A percentile compares a stretch with the other conserved stretches of the same genome.
Evolutionary conservation across 2,797 vertebrate genomes (phyloP).

Genomic region (Danio kyathit): DNA sequence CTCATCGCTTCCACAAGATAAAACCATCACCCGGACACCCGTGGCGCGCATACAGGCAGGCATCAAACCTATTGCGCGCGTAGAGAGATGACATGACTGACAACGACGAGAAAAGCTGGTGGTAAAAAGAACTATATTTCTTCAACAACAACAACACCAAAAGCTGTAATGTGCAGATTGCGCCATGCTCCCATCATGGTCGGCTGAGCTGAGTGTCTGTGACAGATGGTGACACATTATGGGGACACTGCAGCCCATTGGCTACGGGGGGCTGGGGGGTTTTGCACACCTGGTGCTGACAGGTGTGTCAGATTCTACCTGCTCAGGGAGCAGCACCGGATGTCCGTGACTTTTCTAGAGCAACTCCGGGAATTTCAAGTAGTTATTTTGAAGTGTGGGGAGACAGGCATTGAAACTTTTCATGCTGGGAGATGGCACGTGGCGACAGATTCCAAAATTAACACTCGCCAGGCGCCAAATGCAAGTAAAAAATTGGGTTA

Average conservation of each 20-base stretch:
- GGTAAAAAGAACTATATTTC: conserved; percentile 42
- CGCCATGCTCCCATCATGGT: conserved; percentile 60
- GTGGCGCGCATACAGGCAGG: conserved; percentile 53
- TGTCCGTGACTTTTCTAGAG: conserved; percentile 1
- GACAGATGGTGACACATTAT: conserved; percentile 72
- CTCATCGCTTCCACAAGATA: conserved; percentile 58
- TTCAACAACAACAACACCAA: conserved; percentile 30
- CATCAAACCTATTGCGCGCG: conserved; percentile 58
- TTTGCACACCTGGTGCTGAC: conserved; percentile 63
- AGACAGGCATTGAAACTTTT: neutral
- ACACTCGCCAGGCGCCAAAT: neutral
- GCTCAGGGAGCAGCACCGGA: neutral
- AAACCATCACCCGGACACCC: conserved; percentile 63
- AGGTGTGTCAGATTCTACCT: conserved; percentile 66
- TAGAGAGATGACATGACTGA: conserved; percentile 48
- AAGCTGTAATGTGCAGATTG: conserved; percentile 29
- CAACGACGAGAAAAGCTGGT: conserved; percentile 5
- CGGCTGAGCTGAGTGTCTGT: conserved; percentile 69
- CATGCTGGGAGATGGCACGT: neutral
- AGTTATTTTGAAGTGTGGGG: neutral
- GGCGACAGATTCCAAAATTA: neutral
- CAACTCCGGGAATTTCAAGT: conserved; percentile 23
- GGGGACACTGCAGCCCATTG: conserved; percentile 64
- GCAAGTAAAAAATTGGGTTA: conserved; percentile 7
- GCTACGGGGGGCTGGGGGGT: conserved; percentile 39